Percentiles rank a stretch among this genome's conserved stretches.
Conservation (phyloP, 2,888 invertebrate genomes). For the Ormia ochracea region DNA sequence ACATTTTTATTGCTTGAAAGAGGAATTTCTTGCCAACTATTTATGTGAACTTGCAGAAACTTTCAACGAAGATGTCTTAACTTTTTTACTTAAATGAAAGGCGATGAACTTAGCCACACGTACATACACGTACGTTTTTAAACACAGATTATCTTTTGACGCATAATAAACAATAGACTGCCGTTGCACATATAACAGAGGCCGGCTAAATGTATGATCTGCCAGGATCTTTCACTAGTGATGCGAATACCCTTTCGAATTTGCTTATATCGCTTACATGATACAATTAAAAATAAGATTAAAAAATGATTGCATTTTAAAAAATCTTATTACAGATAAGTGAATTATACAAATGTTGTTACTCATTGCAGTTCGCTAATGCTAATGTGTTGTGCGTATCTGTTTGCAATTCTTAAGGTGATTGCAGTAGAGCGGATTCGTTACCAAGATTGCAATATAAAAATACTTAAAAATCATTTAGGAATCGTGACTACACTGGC, state of each 20-base stretch:
- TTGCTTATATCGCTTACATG: too few relatives aligned
- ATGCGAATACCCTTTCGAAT: too few relatives aligned
- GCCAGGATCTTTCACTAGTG: too few relatives aligned
- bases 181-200: too few relatives aligned
- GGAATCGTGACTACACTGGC: conserved; percentile 35
- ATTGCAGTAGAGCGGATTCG: conserved; percentile 5
- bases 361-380: too few relatives aligned
- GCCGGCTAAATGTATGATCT: too few relatives aligned
- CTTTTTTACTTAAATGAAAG: not conserved
- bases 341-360: too few relatives aligned
- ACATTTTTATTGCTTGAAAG: conserved; percentile 15
- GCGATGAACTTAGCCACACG: not conserved
- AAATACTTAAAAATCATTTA: conserved; percentile 48
- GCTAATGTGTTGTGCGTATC: not conserved
- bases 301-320: too few relatives aligned
- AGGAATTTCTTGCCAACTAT: conserved; percentile 16
- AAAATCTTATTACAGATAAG: too few relatives aligned
- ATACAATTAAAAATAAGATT: too few relatives aligned
- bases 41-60: conserved; percentile 18
- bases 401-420: conserved; percentile 16
- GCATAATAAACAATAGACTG: conserved; percentile 30
- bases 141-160: conserved; percentile 29
- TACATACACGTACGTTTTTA: not conserved
- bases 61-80: conserved; percentile 13
- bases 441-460: conserved; percentile 31